phyloP scores from a whole-genome alignment of 2,797 vertebrate genomes.

The Galagoides demidoff region DNA sequence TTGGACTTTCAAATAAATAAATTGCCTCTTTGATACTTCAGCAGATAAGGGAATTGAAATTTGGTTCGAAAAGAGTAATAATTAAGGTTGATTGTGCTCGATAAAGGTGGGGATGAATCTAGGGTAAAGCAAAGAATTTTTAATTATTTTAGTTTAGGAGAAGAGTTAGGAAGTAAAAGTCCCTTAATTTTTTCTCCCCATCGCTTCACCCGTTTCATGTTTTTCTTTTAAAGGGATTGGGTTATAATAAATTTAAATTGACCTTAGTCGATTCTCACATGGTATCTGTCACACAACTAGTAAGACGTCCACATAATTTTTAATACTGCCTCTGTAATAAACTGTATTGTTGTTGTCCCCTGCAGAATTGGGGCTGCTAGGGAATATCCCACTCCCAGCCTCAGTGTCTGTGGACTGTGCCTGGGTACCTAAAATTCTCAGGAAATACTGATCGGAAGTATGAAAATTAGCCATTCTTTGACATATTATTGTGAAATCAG shows the following conservation, averaged over 20 bases:
- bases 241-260: background rate
- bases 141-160: conserved; percentile 30
- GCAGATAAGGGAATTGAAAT: conserved; percentile 22
- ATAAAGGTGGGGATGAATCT: conserved; percentile 40
- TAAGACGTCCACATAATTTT: background rate
- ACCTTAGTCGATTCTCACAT: background rate
- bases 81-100: conserved; percentile 40
- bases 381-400: background rate
- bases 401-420: background rate
- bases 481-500: background rate
- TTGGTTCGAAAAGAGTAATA: conserved; percentile 29
- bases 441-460: background rate
- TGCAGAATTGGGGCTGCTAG: background rate
- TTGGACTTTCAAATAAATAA: conserved; percentile 50
- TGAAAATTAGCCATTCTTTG: background rate
- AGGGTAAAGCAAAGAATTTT: conserved; percentile 34
- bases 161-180: conserved; percentile 32
- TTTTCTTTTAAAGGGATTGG: background rate
- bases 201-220: background rate
- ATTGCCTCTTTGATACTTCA: conserved; percentile 22
- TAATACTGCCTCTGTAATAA: background rate
- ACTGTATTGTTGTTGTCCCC: background rate
- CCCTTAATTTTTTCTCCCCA: background rate
- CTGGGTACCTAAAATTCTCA: background rate
- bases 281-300: background rate